Percentiles rank a stretch among this genome's conserved stretches.
Evolutionary conservation across 2,797 vertebrate genomes (phyloP).

Genomic region (Limosa lapponica): DNA sequence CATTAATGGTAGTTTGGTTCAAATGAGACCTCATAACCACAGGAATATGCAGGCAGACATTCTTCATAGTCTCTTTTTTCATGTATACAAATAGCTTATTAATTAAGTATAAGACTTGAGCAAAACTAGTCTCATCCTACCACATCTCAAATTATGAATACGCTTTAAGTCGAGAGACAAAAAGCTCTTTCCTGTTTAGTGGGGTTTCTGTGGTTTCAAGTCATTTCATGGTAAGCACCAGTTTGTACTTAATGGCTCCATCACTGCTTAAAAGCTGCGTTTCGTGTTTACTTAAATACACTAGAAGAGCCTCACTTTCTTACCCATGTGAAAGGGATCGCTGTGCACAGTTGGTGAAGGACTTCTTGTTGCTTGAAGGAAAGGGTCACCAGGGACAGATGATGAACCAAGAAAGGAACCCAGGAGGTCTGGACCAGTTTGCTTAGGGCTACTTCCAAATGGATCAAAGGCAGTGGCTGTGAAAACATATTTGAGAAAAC

Average conservation of each 20-base stretch:
- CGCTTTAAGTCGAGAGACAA: not conserved
- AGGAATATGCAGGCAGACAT: not conserved
- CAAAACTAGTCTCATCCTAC: not conserved
- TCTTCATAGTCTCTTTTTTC: not conserved
- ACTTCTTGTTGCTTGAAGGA: conserved; percentile 91
- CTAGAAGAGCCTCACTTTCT: conserved; percentile 63
- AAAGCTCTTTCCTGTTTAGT: conserved; percentile 6
- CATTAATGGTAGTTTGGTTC: not conserved
- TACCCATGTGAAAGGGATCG: conserved; percentile 84
- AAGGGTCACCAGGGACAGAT: conserved; percentile 85
- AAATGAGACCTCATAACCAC: conserved; percentile 25
- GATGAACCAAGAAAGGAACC: conserved; percentile 90
- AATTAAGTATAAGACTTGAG: conserved; percentile 7
- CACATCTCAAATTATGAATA: not conserved
- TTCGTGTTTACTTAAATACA: not conserved
- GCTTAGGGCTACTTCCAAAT: conserved; percentile 87
- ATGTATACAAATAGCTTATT: conserved; percentile 16
- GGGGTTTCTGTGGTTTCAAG: conserved; percentile 46
- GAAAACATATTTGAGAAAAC: not conserved
- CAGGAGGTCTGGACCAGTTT: conserved; percentile 91
- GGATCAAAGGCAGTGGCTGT: conserved; percentile 86
- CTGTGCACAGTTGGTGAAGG: conserved; percentile 90
- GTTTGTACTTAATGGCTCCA: not conserved
- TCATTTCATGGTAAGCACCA: not conserved
- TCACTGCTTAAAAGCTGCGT: not conserved